Evolutionary conservation across 2,797 vertebrate genomes (phyloP), one percentile per base, ranked within the genome.

Genomic region (Takifugu rubripes): DNA sequence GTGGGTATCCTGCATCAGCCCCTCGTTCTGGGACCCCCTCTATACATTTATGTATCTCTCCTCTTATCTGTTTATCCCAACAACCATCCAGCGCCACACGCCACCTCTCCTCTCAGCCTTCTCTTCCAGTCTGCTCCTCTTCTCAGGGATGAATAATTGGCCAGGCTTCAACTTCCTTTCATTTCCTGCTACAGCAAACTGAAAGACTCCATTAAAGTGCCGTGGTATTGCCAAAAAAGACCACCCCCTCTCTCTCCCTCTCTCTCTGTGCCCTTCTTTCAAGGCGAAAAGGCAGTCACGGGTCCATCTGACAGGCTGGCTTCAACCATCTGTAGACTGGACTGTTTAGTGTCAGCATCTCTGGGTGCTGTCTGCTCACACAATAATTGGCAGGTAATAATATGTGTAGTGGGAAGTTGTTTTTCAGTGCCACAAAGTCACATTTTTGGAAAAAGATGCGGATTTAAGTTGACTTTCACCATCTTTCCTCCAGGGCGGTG

Each of bases 151-250:
- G 76, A 81, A 85, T 87, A 86, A 86, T 87, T 90, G 88, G 88
- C 86, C 15, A 27, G 46, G 69, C 77, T 84, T 88, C 82, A 84
- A 77, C 77, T 68, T 85, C 80, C 81, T 89, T 88, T 89, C 82
- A 88, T 88, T 89, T 87, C 77, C 84, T 87, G 81, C 74, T 73
- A 86, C 82, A 77, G 82, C 68, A 81, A 84, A 85, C 78, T 81
- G 75, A 83, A 88, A 82, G 87, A 84, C 83, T 87, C 82, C 84
- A 89, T 88, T 89, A 88, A 71, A 80, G 72, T 25, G 50, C 66
- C 74, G 62, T 68, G 70, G 66, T 56, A 59, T 68, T 86, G 84
- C 84, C 84, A 87, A 83, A 78, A 79, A 12, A 6, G 16, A 1
- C 54, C 59, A 66, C 26, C 9, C 24, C 10, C 45, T 40, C 42